Evolutionary conservation across 2,797 vertebrate species (phyloP).

Genomic region (Anguilla pacifica): DNA sequence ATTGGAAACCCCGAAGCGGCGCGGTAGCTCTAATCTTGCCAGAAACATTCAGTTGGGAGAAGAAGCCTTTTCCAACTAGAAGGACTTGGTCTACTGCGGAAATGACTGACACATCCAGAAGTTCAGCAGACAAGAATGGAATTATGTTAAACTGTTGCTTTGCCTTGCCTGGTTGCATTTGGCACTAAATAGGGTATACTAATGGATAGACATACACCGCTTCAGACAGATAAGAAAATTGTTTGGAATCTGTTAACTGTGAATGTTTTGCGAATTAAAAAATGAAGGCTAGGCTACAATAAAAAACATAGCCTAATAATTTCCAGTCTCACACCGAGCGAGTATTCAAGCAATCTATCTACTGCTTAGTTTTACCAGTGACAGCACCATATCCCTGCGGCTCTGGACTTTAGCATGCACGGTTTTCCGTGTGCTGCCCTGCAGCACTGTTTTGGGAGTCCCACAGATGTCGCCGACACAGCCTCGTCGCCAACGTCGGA

Average conservation of each 20-base stretch:
- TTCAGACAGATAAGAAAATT: background rate
- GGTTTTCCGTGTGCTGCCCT: slow-evolving; percentile 74
- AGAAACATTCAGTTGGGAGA: background rate
- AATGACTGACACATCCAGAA: background rate
- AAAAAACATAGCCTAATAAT: background rate
- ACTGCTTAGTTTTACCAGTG: background rate
- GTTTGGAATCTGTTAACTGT: background rate
- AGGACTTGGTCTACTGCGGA: background rate
- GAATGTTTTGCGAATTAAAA: background rate
- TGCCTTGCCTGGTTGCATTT: slow-evolving; percentile 4
- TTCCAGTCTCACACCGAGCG: background rate
- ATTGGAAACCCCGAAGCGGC: slow-evolving; percentile 62
- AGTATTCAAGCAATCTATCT: background rate
- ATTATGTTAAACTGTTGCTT: slow-evolving; percentile 21
- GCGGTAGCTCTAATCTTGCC: background rate
- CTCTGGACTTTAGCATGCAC: slow-evolving; percentile 63
- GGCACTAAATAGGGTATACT: background rate
- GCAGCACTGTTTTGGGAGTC: slow-evolving; percentile 72
- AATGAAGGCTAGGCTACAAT: background rate
- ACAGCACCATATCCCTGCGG: background rate
- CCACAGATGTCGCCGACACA: slow-evolving; percentile 57
- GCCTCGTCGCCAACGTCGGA: slow-evolving; percentile 45
- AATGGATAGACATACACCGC: background rate
- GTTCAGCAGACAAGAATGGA: slow-evolving; percentile 21
- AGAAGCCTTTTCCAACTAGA: background rate